Conservation (phyloP, 1,140 invertebrate genomes). For the Pogonognathellus flavescens region DNA sequence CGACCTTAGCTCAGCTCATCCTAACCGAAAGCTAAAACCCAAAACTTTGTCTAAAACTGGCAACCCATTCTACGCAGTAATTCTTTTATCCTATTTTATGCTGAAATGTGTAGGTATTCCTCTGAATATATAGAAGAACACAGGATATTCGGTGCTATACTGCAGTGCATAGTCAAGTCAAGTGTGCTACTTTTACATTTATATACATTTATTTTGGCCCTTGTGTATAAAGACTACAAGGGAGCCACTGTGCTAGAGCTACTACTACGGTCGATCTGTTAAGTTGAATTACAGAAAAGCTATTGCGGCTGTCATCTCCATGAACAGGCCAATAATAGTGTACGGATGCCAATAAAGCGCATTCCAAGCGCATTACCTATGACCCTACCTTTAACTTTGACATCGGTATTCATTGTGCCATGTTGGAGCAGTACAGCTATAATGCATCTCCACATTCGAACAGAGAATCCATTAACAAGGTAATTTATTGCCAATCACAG, state of each 20-base stretch:
- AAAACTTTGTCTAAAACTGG: too few species aligned
- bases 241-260: too few species aligned
- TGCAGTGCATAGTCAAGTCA: too few species aligned
- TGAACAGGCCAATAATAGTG: constrained; percentile 20
- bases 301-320: constrained; percentile 14
- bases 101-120: too few species aligned
- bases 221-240: too few species aligned
- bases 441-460: not conserved
- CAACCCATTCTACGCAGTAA: too few species aligned
- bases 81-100: too few species aligned
- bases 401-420: not conserved
- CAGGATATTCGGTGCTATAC: too few species aligned
- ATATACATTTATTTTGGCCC: too few species aligned
- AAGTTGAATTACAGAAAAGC: constrained; percentile 4
- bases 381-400: constrained; percentile 26
- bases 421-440: not conserved
- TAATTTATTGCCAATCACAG: constrained; percentile 42
- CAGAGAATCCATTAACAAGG: constrained; percentile 36
- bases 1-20: not conserved
- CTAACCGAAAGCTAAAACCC: not conserved
- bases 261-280: not conserved
- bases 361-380: not conserved
- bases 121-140: too few species aligned
- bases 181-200: too few species aligned
- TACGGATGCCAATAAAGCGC: not conserved